Percentiles rank a stretch among this genome's conserved stretches.
Conservation (phyloP, 2,113 vertebrate species). For the Laterallus jamaicensis region DNA sequence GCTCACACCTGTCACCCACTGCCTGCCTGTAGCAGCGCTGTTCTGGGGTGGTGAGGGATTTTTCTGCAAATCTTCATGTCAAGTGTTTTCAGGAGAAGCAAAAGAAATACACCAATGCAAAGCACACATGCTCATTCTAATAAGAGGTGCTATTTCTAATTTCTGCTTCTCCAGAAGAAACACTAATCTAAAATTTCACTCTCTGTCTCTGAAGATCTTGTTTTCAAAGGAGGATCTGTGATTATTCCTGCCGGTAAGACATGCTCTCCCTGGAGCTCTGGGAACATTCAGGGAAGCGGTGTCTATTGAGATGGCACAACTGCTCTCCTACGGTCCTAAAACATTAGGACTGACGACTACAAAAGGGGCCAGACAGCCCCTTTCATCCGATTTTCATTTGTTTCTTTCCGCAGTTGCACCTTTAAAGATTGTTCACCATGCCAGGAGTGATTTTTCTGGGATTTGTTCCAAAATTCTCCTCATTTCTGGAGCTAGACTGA, state of each 20-base stretch:
- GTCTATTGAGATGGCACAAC: not conserved
- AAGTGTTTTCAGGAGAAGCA: not conserved
- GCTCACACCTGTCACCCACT: not conserved
- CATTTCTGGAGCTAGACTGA: not conserved
- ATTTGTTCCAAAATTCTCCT: not conserved
- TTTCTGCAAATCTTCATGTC: not conserved
- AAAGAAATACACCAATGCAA: not conserved
- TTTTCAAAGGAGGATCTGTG: not conserved
- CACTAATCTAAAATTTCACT: not conserved
- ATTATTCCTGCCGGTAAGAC: not conserved
- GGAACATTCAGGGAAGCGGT: not conserved
- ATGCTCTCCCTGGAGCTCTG: not conserved
- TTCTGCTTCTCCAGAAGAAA: not conserved
- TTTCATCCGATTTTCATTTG: not conserved
- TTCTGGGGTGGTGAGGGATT: not conserved
- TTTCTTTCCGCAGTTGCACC: not conserved
- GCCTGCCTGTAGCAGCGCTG: not conserved
- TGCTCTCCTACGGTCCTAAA: not conserved
- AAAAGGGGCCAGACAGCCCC: not conserved
- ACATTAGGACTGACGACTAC: not conserved
- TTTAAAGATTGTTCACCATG: not conserved
- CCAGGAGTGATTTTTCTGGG: conserved; percentile 13
- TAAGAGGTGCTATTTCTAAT: not conserved
- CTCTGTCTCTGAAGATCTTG: not conserved
- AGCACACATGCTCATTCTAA: not conserved